Percentiles rank a stretch among this genome's conserved stretches.
Conservation (phyloP, 2,113 vertebrate species). For the Mirza zaza region DNA sequence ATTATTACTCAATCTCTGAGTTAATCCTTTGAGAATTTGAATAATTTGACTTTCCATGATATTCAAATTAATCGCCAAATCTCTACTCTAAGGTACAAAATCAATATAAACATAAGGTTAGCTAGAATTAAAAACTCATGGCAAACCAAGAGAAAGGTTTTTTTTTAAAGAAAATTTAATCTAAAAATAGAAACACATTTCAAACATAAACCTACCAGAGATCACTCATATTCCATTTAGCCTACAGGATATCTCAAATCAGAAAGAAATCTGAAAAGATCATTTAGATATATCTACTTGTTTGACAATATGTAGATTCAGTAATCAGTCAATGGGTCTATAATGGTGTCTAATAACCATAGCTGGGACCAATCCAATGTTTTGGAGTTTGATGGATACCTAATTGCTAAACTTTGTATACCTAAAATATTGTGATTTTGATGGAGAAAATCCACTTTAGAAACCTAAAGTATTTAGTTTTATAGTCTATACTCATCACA, state of each 20-base stretch:
- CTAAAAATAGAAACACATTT: neutral
- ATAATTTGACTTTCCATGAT: neutral
- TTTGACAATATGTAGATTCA: neutral
- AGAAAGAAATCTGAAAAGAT: neutral
- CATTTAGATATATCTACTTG: neutral
- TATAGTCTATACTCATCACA: neutral
- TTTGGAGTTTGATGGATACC: neutral
- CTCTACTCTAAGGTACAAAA: neutral
- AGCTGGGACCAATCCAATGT: neutral
- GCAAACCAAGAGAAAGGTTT: neutral
- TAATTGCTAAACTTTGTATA: neutral
- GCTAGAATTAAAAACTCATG: neutral
- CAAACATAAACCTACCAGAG: neutral
- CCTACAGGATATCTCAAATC: neutral
- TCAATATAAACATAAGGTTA: neutral
- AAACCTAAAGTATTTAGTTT: neutral
- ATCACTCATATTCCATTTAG: neutral
- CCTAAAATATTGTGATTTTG: neutral
- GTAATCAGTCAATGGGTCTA: neutral
- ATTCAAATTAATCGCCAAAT: constrained; percentile 26
- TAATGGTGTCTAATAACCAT: neutral
- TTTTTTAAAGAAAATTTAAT: neutral
- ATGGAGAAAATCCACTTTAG: neutral
- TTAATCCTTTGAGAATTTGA: neutral
- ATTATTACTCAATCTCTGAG: neutral